These are phyloP conservation scores for Petaurus breviceps DNA, from an alignment of 2,113 vertebrate genomes.

Conservation along the genomic window DNA sequence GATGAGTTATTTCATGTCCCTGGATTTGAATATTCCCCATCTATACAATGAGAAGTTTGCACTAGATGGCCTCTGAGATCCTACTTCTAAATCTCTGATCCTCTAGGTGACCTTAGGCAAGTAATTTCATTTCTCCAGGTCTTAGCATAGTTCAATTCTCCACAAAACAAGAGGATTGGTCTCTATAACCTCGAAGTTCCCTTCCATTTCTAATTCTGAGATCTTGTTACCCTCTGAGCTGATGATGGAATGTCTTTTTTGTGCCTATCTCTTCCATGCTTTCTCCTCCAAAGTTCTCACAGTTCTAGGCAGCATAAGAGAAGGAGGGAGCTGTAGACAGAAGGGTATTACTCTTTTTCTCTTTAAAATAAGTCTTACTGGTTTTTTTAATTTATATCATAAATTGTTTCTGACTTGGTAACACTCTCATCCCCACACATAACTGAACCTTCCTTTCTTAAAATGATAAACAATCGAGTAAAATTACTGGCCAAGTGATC, in stretches of 20 bases:
- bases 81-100: too few relatives aligned
- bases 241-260: not conserved
- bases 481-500: not conserved
- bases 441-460: not conserved
- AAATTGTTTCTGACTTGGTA: not conserved
- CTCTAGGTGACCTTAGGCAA: not conserved
- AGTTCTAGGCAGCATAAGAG: not conserved
- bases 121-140: too few relatives aligned
- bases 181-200: not conserved
- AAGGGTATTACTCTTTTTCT: not conserved
- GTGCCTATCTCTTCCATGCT: not conserved
- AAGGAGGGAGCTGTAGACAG: not conserved
- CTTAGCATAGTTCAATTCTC: not conserved
- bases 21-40: too few relatives aligned
- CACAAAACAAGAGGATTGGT: not conserved
- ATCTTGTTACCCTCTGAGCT: not conserved
- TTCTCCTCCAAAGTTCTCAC: not conserved
- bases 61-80: too few relatives aligned
- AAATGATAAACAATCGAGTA: not conserved
- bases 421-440: not conserved
- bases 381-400: not conserved
- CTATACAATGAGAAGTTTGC: too few relatives aligned
- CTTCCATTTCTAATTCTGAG: not conserved
- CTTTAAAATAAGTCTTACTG: not conserved
- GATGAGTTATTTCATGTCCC: too few relatives aligned